These are phyloP conservation scores for Sebastes melanostomus DNA, from an alignment of 2,797 vertebrate species.

Conservation along the genomic window DNA sequence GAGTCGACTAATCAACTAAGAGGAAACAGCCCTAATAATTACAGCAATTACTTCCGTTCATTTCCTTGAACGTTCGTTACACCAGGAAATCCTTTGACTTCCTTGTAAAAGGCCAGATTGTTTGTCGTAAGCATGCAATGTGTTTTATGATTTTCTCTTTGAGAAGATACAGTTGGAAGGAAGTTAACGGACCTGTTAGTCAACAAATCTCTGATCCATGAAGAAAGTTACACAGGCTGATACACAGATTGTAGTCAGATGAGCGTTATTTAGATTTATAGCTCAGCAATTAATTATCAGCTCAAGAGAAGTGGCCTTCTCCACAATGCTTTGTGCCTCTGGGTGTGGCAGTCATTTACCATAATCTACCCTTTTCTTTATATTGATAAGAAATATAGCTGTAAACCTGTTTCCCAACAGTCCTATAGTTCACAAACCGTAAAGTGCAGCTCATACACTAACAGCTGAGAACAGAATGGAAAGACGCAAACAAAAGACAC, in stretches of 20 bases:
- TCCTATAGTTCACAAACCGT: neutral
- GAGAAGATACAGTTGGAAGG: neutral
- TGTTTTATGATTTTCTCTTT: neutral
- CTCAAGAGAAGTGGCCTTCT: neutral
- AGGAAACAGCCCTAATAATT: neutral
- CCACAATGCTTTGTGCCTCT: neutral
- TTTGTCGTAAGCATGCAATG: rapidly evolving
- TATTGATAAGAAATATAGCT: neutral
- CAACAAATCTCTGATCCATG: neutral
- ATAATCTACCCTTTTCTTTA: neutral
- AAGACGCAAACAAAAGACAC: neutral
- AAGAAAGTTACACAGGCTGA: neutral
- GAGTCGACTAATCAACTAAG: too few relatives aligned
- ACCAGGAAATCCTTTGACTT: constrained; percentile 17
- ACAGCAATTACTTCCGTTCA: neutral
- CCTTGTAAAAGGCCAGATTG: neutral
- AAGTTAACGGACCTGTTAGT: neutral
- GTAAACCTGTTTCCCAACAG: constrained; percentile 23
- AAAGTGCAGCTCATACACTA: neutral
- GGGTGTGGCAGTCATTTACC: neutral
- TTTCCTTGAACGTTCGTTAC: neutral
- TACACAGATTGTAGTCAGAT: neutral
- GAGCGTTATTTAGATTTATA: neutral
- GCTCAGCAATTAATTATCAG: neutral
- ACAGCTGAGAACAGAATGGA: neutral